Evolutionary conservation across 2,888 invertebrate species (phyloP), one percentile per base, ranked within the genome.

Genomic region (Drosophila phalerata): DNA sequence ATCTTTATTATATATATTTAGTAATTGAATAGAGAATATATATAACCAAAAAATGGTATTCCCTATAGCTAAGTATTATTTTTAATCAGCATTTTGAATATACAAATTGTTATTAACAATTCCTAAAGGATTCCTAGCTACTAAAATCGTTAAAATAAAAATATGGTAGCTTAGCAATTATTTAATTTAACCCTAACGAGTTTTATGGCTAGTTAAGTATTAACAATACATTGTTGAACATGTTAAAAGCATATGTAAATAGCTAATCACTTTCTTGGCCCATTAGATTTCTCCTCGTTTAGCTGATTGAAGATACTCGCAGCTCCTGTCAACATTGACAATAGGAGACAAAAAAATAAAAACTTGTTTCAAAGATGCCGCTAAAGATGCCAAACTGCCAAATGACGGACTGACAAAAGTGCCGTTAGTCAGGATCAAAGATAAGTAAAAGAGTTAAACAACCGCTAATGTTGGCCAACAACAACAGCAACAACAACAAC

Each of bases 351-450:
- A 25, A 22, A 43, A 3, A 8, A 64, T 3, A 38, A 47, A 61
- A 68, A 57, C 56, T 11, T 42, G 68, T 57, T 43, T 22, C 48
- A 48, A 45, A 40, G 42, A 51, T 38, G 61, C 69, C 76, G 65
- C 62, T 66, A 63, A 74, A 57, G 22, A 45, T 25, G 57, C 38
- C 45, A 47, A 57, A 55, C 56, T 58, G 74, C 61, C 65, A 67
- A 69, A 69, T 63, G 74, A 52, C 37, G 34, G 74, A 51, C 37
- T 38, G 71, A 67, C 56, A 22, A 56, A 68, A 77, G 69, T 70
- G 69, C 85, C 88, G 88, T 88, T 84, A 71, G 67, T 60, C 71
- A 84, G 84, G 84, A 84, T 88, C 69, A 58, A 45, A 57, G 69
- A 76, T 76, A 69, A 58, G 73, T 56, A 48, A 55, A 48, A 34